Evolutionary conservation across 2,888 invertebrate species (phyloP), one percentile per base, ranked within the genome.

Genomic region (Norana najaformis): DNA sequence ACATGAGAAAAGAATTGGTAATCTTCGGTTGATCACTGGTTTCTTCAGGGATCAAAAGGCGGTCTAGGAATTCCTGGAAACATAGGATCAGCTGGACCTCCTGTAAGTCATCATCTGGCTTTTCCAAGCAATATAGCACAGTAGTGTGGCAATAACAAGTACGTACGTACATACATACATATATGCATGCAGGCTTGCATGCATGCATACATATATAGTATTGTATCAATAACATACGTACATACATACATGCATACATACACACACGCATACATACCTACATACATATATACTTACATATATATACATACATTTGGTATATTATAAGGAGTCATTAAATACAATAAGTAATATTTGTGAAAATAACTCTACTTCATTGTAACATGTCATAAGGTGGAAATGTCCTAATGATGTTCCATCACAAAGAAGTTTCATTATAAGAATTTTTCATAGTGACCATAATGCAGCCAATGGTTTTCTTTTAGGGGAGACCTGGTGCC

Each of bases 41-140:
- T 88, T 88, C 41, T 88, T 38, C 92, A 97, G 97, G 97, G 97
- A 88, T 96, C 96, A 89, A 97, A 97, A 95, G 98, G 98, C 0
- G 97, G 97, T 0, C 95, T 96, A 92, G 97, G 97, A 41, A 97
- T 98, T 95, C 96, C 96, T 47, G 97, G 97, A 0, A 95, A 96
- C 1, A 96, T 96, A 39, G 97, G 97, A 6, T 95, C 96, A 16
- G 94, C 96, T 0, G 98, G 98, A 23, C 90, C 91, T 34, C 90
- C 90, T 89, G 92, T 92, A 88, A 89, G 91, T 83, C 30, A 47
- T 39, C 69, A 69, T 69, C 69, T 69, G 69, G 69, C 69, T 69
- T 23, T 69, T n/a, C 0, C 30, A n/a, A 69, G 8, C n/a, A n/a
- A n/a, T 69, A n/a, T 69, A n/a, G 69, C 13, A 6, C n/a, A 16